Conservation (phyloP, 2,888 invertebrate species). For the Pterobdella sp. region DNA sequence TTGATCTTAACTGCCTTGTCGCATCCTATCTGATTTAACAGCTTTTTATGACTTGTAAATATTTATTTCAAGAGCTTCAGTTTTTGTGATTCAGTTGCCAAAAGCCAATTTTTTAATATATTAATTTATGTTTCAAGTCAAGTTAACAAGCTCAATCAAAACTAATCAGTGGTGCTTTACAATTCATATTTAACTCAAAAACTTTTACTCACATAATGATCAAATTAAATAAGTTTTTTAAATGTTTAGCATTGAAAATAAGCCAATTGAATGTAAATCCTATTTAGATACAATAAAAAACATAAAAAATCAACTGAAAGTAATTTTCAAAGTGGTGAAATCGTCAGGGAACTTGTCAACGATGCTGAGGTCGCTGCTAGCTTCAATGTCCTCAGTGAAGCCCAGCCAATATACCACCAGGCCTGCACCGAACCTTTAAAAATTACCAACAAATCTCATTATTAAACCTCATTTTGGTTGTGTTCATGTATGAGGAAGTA, state of each 20-base stretch:
- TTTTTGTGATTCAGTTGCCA: no score
- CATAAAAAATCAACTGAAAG: neutral
- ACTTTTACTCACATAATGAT: no score
- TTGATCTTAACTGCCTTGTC: constrained; percentile 51
- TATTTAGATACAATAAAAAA: neutral
- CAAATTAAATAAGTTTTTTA: no score
- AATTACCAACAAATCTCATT: no score
- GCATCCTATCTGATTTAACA: neutral
- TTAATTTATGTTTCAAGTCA: neutral
- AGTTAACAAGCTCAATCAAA: no score
- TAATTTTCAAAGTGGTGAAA: constrained; percentile 32
- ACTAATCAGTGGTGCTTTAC: neutral
- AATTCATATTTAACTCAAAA: neutral
- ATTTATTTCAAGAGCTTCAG: no score
- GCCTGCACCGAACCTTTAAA: constrained; percentile 87
- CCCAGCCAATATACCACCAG: constrained; percentile 94
- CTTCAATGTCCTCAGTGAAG: constrained; percentile 55
- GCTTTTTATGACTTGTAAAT: no score
- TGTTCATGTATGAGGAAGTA: no score
- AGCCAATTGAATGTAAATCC: no score
- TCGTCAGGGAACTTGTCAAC: constrained; percentile 44
- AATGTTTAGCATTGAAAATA: no score
- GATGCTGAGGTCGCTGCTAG: constrained; percentile 47
- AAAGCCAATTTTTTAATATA: no score
- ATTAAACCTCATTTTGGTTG: no score